Base-by-base conservation (phyloP, 2,888 invertebrate genomes). In the Napeogenes inachia region DNA sequence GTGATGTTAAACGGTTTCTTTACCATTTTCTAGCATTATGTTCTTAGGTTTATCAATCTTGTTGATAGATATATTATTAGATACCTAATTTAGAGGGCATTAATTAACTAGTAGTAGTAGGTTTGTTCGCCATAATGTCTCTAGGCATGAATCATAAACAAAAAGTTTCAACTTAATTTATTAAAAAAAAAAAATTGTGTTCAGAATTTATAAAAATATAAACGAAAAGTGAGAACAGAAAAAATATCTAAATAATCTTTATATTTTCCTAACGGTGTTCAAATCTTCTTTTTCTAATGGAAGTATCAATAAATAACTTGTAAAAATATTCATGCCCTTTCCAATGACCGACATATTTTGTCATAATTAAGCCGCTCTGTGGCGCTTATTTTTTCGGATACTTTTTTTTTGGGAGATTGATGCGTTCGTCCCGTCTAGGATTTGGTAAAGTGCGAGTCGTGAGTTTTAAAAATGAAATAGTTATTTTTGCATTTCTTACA, bases 311-410 rank as follows among this genome's bases (percentile, higher is more conserved):
- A 85, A 84, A 86, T 85, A 70, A 76, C 67, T 72, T 68, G 67
- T 67, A 75, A 76, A 79, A 77, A 72, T 65, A 61, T 69, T 68
- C 66, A 57, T 75, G 79, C 78, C 79, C 72, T 82, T 82, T 77
- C 71, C 76, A 80, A 86, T 78, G 75, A 74, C 81, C 78, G 79
- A 77, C 81, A 85, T 84, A 86, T 89, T 88, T 88, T 85, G 87
- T 89, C 84, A 86, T 88, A 87, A 89, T 88, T 89, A 88, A 73
- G 74, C 68, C 68, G 70, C 64, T 63, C 72, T 70, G 78, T 82
- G 86, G 88, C 87, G 87, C 87, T 87, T 76, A 67, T 42, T 62
- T 74, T 75, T 81, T 84, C 82, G 60, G 54, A 54, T 74, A 53
- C 35, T 77, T 79, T 79, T 80, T 75, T 73, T 71, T 67, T 67